Evolutionary conservation across 2,113 vertebrate species (phyloP).

Genomic region (Melozone crissalis): DNA sequence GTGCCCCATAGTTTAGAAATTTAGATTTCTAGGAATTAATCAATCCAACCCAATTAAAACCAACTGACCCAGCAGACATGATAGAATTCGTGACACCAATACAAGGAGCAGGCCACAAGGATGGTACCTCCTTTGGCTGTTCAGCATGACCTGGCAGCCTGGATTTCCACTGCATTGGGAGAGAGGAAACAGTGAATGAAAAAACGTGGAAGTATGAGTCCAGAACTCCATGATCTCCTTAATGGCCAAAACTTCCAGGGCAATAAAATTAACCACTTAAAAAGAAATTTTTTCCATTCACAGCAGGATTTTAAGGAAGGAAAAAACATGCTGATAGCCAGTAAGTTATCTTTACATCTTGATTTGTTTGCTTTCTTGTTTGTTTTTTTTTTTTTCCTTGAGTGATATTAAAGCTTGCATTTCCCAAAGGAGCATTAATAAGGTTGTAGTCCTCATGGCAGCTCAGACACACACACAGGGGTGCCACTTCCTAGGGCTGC

Average conservation of each 20-base stretch:
- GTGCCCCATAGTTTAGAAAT: not conserved
- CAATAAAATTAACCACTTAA: not conserved
- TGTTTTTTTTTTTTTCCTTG: not conserved
- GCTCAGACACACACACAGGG: not conserved
- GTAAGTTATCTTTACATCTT: not conserved
- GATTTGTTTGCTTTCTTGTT: not conserved
- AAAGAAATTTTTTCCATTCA: not conserved
- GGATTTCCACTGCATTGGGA: not conserved
- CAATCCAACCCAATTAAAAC: not conserved
- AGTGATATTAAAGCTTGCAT: not conserved
- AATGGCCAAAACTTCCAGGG: not conserved
- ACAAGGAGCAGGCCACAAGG: not conserved
- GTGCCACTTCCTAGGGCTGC: not conserved
- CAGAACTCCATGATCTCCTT: not conserved
- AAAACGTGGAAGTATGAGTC: not conserved
- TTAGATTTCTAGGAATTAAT: not conserved
- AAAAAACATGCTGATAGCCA: not conserved
- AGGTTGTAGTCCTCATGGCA: not conserved
- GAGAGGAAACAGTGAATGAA: not conserved
- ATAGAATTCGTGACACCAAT: not conserved
- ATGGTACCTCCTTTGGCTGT: not conserved
- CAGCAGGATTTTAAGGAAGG: not conserved
- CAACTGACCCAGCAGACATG: accelerated
- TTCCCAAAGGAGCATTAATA: not conserved
- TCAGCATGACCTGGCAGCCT: not conserved